phyloP scores from a whole-genome alignment of 2,797 vertebrate species.

The Melanotaenia nigrans region DNA sequence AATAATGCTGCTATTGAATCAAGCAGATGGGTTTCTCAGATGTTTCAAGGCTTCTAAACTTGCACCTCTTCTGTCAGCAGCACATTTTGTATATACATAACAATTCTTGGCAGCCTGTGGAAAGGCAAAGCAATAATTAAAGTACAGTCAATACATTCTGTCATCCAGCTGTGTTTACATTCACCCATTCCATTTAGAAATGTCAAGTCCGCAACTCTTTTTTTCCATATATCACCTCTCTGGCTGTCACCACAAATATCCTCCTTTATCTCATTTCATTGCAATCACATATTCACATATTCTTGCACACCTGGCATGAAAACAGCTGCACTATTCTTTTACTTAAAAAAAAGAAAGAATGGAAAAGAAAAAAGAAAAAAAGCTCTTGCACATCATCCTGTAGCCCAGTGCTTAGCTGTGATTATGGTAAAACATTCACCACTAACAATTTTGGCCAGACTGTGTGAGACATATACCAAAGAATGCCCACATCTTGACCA shows the following conservation, averaged over 20 bases:
- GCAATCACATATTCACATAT: conserved; percentile 12
- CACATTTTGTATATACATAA: conserved; percentile 76
- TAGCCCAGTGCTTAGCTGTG: conserved; percentile 12
- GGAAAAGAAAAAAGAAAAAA: conserved; percentile 34
- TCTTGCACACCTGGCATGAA: conserved; percentile 26
- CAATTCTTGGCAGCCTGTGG: conserved; percentile 65
- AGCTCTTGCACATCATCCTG: conserved; percentile 4
- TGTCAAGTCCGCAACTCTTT: conserved; percentile 31
- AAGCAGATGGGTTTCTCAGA: conserved; percentile 37
- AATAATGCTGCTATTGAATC: conserved; percentile 57
- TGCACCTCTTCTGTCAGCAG: conserved; percentile 56
- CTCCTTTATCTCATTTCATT: conserved; percentile 36
- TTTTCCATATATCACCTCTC: conserved; percentile 12
- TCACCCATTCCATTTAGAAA: conserved; percentile 60
- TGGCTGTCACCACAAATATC: conserved; percentile 32
- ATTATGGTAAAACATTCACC: conserved; percentile 53
- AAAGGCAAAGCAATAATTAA: conserved; percentile 81
- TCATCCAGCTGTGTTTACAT: conserved; percentile 81
- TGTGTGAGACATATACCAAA: conserved; percentile 19
- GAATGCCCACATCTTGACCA: conserved; percentile 46
- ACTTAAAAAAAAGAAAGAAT: conserved; percentile 32
- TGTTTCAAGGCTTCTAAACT: conserved; percentile 41
- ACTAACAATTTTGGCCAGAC: conserved; percentile 32
- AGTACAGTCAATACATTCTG: conserved; percentile 74
- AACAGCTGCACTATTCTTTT: neutral